Conservation (phyloP, 2,797 vertebrate genomes). For the Staurois parvus region DNA sequence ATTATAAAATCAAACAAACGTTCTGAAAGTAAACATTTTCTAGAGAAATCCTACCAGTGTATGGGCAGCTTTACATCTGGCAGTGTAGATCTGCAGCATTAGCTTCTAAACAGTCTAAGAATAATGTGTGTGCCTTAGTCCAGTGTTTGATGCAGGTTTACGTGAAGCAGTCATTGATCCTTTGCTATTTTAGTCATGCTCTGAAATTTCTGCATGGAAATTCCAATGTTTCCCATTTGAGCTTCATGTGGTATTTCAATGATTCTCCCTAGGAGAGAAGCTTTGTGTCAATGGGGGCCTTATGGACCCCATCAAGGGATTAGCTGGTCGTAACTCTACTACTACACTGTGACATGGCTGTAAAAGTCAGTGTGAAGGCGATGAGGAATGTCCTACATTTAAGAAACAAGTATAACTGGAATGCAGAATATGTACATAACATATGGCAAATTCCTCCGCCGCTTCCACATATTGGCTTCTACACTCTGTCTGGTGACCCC, state of each 20-base stretch:
- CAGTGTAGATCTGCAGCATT: not conserved
- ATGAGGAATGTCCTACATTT: slow-evolving; percentile 61
- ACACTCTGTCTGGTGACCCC: slow-evolving; percentile 49
- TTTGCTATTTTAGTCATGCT: slow-evolving; percentile 58
- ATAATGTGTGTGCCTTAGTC: not conserved
- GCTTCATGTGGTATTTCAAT: slow-evolving; percentile 54
- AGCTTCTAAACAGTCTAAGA: not conserved
- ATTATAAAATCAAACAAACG: too few species aligned
- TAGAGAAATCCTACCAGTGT: too few species aligned
- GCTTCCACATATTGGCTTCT: slow-evolving; percentile 44
- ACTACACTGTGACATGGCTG: slow-evolving; percentile 49
- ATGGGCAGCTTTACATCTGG: too few species aligned
- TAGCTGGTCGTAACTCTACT: slow-evolving; percentile 56
- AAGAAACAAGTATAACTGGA: slow-evolving; percentile 58
- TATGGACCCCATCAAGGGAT: slow-evolving; percentile 62
- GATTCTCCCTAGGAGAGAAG: slow-evolving; percentile 44
- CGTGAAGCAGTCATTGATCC: slow-evolving; percentile 31
- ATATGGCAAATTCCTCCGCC: slow-evolving; percentile 61
- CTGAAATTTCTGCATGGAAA: slow-evolving; percentile 41
- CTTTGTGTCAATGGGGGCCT: slow-evolving; percentile 59
- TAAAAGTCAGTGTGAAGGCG: slow-evolving; percentile 56
- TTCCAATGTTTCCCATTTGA: slow-evolving; percentile 38
- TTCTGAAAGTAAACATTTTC: too few species aligned
- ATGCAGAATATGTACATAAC: slow-evolving; percentile 60
- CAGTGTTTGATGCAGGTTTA: slow-evolving; percentile 19